A percentile compares a stretch with the other conserved stretches of the same genome.
phyloP scores from a whole-genome alignment of 2,113 vertebrate species.

The Brachirus orientalis region DNA sequence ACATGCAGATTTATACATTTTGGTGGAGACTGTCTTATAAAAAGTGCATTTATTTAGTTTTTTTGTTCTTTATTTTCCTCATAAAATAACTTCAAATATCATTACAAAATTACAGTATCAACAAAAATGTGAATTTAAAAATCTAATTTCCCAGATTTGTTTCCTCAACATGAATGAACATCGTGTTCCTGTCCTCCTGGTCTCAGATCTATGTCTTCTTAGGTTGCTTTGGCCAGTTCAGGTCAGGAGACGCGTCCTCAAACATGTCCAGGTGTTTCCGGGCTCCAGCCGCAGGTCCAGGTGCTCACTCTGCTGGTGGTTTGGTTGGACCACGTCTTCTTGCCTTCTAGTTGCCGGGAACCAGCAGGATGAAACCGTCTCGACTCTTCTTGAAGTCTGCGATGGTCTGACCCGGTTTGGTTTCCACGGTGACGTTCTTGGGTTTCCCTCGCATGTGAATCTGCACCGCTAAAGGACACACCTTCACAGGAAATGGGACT shows the following conservation, averaged over 20 bases:
- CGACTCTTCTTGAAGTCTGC: constrained; percentile 87
- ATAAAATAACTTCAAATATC: constrained; percentile 4
- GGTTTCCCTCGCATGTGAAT: constrained; percentile 81
- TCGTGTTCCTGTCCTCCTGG: too few species aligned
- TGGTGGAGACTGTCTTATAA: background rate
- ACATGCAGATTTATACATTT: too few species aligned
- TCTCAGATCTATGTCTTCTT: background rate
- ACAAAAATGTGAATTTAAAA: background rate
- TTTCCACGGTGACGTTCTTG: constrained; percentile 82
- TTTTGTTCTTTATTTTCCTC: background rate
- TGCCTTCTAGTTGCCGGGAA: constrained; percentile 76
- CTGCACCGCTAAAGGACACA: constrained; percentile 79
- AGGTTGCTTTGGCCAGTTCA: background rate
- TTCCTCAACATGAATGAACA: too few species aligned
- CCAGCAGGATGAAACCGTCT: constrained; percentile 82
- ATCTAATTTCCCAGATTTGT: background rate
- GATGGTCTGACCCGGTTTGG: constrained; percentile 44
- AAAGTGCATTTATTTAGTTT: too few species aligned
- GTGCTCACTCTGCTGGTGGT: background rate
- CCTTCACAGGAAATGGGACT: constrained; percentile 79
- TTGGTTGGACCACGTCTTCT: fast-evolving
- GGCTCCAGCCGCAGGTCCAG: background rate
- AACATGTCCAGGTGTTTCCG: background rate
- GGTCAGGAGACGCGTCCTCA: background rate
- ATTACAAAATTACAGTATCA: background rate